phyloP scores from a whole-genome alignment of 2,113 vertebrate genomes.

The Andinoacara biseriatus region DNA sequence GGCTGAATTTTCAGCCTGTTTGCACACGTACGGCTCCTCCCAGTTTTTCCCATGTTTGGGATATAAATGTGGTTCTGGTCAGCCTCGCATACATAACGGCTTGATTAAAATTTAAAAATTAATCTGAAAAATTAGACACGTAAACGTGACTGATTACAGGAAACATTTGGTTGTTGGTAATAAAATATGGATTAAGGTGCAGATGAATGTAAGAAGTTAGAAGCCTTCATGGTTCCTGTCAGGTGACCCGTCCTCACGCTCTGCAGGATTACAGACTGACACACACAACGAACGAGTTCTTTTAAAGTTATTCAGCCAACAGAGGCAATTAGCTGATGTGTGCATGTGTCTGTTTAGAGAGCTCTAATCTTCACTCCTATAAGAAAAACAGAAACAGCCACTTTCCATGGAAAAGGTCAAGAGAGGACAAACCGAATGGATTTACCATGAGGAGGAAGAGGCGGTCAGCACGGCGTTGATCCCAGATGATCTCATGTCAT shows the following conservation, averaged over 20 bases:
- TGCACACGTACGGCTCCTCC: neutral
- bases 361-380: constrained; percentile 7
- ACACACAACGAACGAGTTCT: neutral
- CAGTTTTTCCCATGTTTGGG: neutral
- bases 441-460: constrained; percentile 13
- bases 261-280: constrained; percentile 4
- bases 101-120: neutral
- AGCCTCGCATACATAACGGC: neutral
- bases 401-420: constrained; percentile 22
- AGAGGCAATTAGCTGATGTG: constrained; percentile 3
- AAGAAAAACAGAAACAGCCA: neutral
- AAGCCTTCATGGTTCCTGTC: neutral
- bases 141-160: neutral
- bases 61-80: neutral
- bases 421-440: constrained; percentile 2
- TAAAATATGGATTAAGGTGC: neutral
- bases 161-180: neutral
- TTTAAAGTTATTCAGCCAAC: constrained; percentile 3
- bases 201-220: neutral
- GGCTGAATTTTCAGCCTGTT: neutral
- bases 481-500: constrained; percentile 61
- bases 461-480: constrained; percentile 22
- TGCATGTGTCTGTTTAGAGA: neutral
- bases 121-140: neutral
- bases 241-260: neutral